Evolutionary conservation across 2,797 vertebrate species (phyloP).

Genomic region (Rachycentron canadum): DNA sequence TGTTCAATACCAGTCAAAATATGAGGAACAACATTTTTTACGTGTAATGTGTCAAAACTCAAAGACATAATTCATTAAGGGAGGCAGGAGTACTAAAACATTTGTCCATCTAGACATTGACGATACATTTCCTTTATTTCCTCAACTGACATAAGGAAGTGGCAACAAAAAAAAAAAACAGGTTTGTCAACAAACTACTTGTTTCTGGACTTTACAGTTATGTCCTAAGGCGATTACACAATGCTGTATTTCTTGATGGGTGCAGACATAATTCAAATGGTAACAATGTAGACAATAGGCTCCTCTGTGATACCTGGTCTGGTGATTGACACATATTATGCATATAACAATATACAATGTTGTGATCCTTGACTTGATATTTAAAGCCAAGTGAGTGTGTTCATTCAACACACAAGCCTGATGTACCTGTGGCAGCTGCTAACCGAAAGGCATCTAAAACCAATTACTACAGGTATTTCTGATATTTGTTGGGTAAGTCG

Average conservation of each 20-base stretch:
- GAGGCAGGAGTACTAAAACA: background rate
- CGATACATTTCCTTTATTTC: constrained; percentile 30
- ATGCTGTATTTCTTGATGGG: background rate
- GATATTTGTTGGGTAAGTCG: no score
- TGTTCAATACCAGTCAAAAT: background rate
- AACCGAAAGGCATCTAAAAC: background rate
- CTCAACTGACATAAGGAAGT: constrained; percentile 40
- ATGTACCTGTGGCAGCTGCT: background rate
- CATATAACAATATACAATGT: background rate
- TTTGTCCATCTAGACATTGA: background rate
- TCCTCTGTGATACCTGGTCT: background rate
- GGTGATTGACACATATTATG: background rate
- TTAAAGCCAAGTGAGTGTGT: no score
- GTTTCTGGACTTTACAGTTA: background rate
- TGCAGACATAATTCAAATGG: background rate
- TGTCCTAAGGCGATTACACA: background rate
- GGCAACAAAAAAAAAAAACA: constrained; percentile 40
- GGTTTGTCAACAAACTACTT: constrained; percentile 47
- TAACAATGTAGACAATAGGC: background rate
- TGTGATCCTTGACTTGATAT: no score
- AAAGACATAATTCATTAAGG: constrained; percentile 28
- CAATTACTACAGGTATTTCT: no score
- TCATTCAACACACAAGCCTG: background rate
- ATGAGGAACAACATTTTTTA: constrained; percentile 4
- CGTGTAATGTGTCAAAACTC: background rate